These are phyloP conservation scores for Diglossa brunneiventris DNA, from an alignment of 2,113 vertebrate genomes.

Conservation along the genomic window DNA sequence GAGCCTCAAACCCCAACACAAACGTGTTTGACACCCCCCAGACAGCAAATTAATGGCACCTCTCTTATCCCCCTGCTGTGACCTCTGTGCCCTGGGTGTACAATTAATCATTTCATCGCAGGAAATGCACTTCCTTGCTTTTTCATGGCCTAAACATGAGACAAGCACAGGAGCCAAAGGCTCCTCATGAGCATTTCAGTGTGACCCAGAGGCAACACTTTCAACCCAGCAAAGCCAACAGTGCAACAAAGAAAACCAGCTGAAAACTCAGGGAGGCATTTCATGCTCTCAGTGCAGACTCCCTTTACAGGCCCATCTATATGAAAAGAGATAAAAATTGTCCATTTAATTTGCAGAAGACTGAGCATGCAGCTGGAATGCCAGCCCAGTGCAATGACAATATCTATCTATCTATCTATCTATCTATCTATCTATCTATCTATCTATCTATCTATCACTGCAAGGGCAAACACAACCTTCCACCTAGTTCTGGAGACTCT, in stretches of 20 bases:
- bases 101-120: neutral
- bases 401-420: neutral
- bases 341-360: neutral
- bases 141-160: neutral
- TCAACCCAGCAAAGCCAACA: neutral
- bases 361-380: neutral
- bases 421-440: neutral
- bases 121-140: neutral
- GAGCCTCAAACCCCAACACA: neutral
- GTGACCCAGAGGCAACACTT: neutral
- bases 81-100: neutral
- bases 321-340: neutral
- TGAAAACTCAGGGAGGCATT: neutral
- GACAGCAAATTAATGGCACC: neutral
- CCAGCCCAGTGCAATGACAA: neutral
- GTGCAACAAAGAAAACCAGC: neutral
- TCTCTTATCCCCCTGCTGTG: neutral
- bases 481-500: neutral
- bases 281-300: neutral
- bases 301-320: neutral
- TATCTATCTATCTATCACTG: neutral
- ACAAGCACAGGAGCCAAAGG: neutral
- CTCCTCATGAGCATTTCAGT: neutral
- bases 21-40: rapidly evolving
- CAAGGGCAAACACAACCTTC: neutral